phyloP scores from a whole-genome alignment of 2,113 vertebrate genomes.

The Scomber scombrus region DNA sequence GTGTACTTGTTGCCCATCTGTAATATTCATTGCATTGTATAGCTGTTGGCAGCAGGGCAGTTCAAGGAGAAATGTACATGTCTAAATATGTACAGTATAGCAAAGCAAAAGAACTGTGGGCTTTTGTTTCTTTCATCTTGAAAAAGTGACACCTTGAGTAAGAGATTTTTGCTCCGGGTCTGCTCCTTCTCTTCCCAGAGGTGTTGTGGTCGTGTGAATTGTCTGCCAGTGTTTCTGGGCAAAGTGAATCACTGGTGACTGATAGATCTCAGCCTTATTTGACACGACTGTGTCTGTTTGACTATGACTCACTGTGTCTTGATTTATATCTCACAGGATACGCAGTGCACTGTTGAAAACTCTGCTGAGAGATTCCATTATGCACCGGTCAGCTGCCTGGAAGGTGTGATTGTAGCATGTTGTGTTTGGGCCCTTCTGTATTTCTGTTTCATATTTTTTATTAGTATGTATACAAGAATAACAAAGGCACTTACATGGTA shows the following conservation, averaged over 20 bases:
- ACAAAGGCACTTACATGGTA: too few relatives aligned
- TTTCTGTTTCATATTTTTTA: too few relatives aligned
- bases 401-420: conserved; percentile 37
- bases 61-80: conserved; percentile 4
- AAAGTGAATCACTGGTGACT: conserved; percentile 70
- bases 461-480: too few relatives aligned
- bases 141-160: neutral
- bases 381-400: conserved; percentile 33
- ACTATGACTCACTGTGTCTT: conserved; percentile 59
- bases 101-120: neutral
- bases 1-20: conserved; percentile 9
- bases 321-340: conserved; percentile 46
- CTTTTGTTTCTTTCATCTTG: conserved; percentile 31
- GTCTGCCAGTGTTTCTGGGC: conserved; percentile 41
- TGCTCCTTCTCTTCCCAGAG: conserved; percentile 9
- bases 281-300: conserved; percentile 55
- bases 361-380: conserved; percentile 31
- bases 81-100: neutral
- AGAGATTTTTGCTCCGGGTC: conserved; percentile 1
- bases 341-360: conserved; percentile 20
- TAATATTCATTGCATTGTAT: conserved; percentile 20
- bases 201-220: conserved; percentile 48
- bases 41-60: neutral
- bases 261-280: conserved; percentile 58
- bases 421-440: conserved; percentile 12